Conservation (phyloP, 2,888 invertebrate species). For the Sarcophaga rosellei region DNA sequence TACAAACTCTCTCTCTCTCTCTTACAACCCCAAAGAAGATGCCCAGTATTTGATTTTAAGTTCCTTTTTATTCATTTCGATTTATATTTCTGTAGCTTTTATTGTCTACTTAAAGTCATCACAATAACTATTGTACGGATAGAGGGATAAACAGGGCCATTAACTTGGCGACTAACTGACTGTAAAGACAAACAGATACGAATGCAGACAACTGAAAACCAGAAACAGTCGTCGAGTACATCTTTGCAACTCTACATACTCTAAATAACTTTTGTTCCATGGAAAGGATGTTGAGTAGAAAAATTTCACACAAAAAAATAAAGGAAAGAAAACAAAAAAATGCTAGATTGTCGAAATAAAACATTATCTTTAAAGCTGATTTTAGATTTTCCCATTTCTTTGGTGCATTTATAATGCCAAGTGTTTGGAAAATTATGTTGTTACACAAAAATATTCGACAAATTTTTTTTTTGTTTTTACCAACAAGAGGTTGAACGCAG, state of each 20-base stretch:
- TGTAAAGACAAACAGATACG: conserved; percentile 59
- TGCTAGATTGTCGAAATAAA: conserved; percentile 52
- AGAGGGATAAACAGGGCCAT: conserved; percentile 70
- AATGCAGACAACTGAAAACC: conserved; percentile 45
- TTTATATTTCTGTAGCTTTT: conserved; percentile 47
- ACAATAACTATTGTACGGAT: conserved; percentile 54
- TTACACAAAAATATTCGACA: neutral
- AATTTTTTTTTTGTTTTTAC: neutral
- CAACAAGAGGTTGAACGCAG: neutral
- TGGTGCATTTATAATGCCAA: conserved; percentile 52
- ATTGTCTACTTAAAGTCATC: conserved; percentile 75
- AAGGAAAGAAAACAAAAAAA: conserved; percentile 13
- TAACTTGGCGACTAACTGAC: conserved; percentile 78
- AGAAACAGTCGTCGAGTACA: neutral
- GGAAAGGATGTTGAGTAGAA: conserved; percentile 11
- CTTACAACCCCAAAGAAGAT: neutral
- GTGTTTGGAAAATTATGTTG: conserved; percentile 47
- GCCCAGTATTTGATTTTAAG: conserved; percentile 30
- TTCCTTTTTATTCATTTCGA: conserved; percentile 24
- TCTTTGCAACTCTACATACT: too few species aligned
- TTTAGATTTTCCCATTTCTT: conserved; percentile 16
- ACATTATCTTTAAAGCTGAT: conserved; percentile 56
- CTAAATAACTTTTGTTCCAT: conserved; percentile 3
- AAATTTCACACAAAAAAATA: neutral
- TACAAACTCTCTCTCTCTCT: conserved; percentile 12